Evolutionary conservation across 2,113 vertebrate genomes (phyloP).

Genomic region (Bettongia penicillata): DNA sequence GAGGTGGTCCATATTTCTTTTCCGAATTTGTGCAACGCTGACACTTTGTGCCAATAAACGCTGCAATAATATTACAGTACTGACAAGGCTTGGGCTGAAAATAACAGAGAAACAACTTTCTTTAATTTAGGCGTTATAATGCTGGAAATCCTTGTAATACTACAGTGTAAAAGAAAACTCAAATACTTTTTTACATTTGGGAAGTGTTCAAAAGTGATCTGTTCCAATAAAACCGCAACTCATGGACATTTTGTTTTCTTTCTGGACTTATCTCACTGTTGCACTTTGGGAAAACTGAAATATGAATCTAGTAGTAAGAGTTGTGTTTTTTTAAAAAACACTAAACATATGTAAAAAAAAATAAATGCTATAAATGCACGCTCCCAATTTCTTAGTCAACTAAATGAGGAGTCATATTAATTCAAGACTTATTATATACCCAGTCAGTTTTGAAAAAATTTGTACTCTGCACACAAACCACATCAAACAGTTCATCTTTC

Average conservation of each 20-base stretch:
- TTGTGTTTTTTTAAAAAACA: neutral
- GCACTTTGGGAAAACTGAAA: neutral
- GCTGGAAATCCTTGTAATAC: slow-evolving; percentile 10
- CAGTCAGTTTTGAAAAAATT: slow-evolving; percentile 25
- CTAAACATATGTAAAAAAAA: slow-evolving; percentile 13
- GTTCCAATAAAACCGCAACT: neutral
- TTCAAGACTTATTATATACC: neutral
- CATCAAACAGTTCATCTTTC: slow-evolving; percentile 35
- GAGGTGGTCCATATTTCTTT: slow-evolving; percentile 97
- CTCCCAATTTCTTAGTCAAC: neutral
- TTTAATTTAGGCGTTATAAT: slow-evolving; percentile 38
- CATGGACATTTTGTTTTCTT: neutral
- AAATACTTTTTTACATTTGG: neutral
- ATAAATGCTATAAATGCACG: neutral
- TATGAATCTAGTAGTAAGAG: neutral
- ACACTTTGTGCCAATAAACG: slow-evolving; percentile 98
- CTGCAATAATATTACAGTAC: slow-evolving; percentile 99
- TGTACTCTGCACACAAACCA: neutral
- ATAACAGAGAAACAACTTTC: slow-evolving; percentile 50
- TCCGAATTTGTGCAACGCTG: slow-evolving; percentile 99
- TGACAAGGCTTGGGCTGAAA: slow-evolving; percentile 98
- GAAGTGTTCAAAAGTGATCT: neutral
- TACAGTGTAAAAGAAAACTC: neutral
- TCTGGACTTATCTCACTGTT: neutral
- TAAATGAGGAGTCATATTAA: neutral